A percentile compares a stretch with the other conserved stretches of the same genome.
Evolutionary conservation across 2,113 vertebrate species (phyloP).

Genomic region (Bos javanicus): DNA sequence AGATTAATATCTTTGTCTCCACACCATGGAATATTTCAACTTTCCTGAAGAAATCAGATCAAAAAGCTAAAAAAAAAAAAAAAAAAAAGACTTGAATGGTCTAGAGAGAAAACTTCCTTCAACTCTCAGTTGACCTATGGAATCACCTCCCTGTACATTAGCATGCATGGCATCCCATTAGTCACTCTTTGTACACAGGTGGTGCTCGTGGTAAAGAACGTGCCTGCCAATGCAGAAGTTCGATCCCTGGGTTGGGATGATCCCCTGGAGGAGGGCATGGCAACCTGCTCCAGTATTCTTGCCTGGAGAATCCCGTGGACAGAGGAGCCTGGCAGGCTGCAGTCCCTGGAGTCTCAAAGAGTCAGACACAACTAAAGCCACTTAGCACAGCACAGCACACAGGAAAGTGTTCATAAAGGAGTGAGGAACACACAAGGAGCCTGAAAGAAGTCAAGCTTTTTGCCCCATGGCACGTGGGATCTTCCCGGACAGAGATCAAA

Average conservation of each 20-base stretch:
- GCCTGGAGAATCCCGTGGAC: background rate
- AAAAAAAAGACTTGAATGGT: background rate
- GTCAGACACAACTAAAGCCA: background rate
- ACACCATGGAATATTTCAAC: background rate
- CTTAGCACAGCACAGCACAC: background rate
- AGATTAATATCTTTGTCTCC: background rate
- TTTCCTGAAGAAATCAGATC: background rate
- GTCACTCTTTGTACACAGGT: background rate
- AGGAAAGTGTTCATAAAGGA: fast-evolving
- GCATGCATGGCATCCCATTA: background rate
- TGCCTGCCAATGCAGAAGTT: fast-evolving
- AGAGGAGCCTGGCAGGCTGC: background rate
- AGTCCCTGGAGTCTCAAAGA: background rate
- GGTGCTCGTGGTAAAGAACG: fast-evolving
- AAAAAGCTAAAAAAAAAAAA: background rate
- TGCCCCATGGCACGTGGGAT: background rate
- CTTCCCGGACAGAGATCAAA: background rate
- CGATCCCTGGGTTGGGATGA: fast-evolving
- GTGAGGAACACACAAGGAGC: background rate
- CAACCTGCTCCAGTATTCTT: background rate
- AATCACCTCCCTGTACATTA: background rate
- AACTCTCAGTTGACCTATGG: background rate
- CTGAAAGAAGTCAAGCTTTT: background rate
- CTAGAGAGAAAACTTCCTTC: background rate
- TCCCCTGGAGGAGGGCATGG: background rate